A percentile compares a stretch with the other conserved stretches of the same genome.
Conservation (phyloP, 1,140 invertebrate species). For the Littorina saxatilis region DNA sequence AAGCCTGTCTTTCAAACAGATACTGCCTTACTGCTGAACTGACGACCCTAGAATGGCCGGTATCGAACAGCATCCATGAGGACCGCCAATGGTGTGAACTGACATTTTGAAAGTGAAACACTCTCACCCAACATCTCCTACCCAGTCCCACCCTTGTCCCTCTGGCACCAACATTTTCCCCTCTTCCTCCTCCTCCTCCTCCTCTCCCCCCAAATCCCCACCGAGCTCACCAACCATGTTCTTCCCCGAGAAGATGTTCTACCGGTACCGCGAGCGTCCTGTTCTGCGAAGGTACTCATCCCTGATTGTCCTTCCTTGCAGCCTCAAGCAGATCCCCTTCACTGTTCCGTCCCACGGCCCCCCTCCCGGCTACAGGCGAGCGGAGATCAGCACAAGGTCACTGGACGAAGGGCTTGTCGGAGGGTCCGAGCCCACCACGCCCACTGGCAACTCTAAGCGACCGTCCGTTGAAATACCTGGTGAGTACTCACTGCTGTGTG, state of each 20-base stretch:
- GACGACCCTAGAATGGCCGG: too few species aligned
- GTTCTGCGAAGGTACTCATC: conserved; percentile 60
- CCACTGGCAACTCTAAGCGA: conserved; percentile 58
- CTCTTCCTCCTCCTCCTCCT: too few species aligned
- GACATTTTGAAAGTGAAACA: too few species aligned
- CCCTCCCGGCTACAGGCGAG: conserved; percentile 12
- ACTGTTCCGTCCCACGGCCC: conserved; percentile 55
- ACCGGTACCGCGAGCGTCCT: conserved; percentile 28
- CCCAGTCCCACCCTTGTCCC: too few species aligned
- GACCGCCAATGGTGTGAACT: too few species aligned
- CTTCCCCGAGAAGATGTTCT: conserved; percentile 26
- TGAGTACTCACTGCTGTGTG: conserved; percentile 38
- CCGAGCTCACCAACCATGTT: not conserved
- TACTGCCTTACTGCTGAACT: too few species aligned
- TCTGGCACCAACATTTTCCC: too few species aligned
- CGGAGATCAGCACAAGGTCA: conserved; percentile 32
- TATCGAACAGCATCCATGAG: too few species aligned
- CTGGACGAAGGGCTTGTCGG: conserved; percentile 49
- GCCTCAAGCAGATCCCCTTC: conserved; percentile 71
- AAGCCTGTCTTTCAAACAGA: too few species aligned
- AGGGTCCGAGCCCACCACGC: conserved; percentile 66
- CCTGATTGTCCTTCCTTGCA: conserved; percentile 67
- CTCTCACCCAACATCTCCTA: too few species aligned
- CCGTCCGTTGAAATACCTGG: conserved; percentile 72
- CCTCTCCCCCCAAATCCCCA: not conserved